Conservation (phyloP, 2,888 invertebrate genomes). For the Crepidodera aurea region DNA sequence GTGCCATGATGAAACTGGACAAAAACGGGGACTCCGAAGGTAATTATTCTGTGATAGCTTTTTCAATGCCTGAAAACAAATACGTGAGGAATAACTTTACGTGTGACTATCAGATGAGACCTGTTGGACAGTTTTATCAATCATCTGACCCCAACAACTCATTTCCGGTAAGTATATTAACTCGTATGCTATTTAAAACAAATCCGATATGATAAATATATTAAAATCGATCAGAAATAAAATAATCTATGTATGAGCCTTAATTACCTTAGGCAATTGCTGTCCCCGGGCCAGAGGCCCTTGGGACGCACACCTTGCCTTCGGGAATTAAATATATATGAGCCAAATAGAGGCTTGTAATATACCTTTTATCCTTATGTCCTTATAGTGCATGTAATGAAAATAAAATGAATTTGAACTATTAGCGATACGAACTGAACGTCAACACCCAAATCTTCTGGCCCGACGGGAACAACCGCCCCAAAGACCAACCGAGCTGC, state of each 20-base stretch:
- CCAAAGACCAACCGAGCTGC: slow-evolving; percentile 92
- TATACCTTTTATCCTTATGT: no score
- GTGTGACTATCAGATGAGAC: slow-evolving; percentile 81
- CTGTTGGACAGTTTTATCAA: slow-evolving; percentile 85
- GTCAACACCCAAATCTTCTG: slow-evolving; percentile 79
- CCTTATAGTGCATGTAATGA: no score
- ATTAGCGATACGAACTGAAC: slow-evolving; percentile 80
- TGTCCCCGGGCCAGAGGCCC: no score
- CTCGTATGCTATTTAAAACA: background rate
- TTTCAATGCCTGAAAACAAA: slow-evolving; percentile 63
- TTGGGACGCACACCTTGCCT: no score
- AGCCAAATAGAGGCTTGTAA: no score
- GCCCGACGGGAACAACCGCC: slow-evolving; percentile 81
- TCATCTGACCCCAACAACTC: slow-evolving; percentile 63
- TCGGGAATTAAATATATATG: no score
- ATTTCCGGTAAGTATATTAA: slow-evolving; percentile 81
- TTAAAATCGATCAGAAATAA: no score
- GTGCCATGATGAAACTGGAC: slow-evolving; percentile 91
- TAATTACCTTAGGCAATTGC: no score
- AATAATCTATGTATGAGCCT: no score
- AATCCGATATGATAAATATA: background rate
- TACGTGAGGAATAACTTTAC: slow-evolving; percentile 67
- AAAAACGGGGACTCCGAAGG: slow-evolving; percentile 95
- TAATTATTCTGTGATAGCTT: slow-evolving; percentile 93
- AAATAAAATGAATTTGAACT: background rate